Conservation (phyloP, 2,113 vertebrate genomes). For the Heptranchias perlo region DNA sequence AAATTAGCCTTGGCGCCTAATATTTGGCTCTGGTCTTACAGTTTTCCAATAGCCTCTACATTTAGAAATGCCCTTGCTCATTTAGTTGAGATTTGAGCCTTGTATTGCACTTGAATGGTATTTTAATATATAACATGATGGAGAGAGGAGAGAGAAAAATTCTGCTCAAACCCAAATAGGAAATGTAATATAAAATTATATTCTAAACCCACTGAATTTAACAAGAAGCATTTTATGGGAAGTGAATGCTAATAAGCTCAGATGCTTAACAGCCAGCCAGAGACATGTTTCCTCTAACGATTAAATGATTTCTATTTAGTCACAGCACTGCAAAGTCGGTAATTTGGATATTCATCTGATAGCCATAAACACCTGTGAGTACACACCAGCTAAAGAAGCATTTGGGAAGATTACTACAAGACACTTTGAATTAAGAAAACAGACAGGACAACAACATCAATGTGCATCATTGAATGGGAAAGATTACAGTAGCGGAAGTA, state of each 20-base stretch:
- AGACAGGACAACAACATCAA: background rate
- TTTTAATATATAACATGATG: background rate
- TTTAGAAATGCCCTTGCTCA: background rate
- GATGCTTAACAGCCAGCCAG: background rate
- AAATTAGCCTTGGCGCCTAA: background rate
- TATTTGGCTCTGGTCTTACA: background rate
- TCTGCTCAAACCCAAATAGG: background rate
- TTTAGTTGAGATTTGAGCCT: background rate
- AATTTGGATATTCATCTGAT: background rate
- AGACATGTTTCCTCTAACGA: background rate
- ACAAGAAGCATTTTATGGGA: constrained; percentile 5
- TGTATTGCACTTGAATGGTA: background rate
- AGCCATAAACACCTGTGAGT: background rate
- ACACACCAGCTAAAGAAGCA: background rate
- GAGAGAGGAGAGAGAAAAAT: background rate
- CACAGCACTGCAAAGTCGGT: background rate
- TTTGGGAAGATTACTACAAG: background rate
- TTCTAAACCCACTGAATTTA: background rate
- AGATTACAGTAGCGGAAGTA: background rate
- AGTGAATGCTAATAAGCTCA: background rate
- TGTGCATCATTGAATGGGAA: background rate
- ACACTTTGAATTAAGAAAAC: background rate
- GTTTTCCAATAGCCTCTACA: background rate
- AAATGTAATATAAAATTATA: background rate
- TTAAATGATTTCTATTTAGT: background rate